These are phyloP conservation scores for Oxygymnocypris stewartii DNA, from an alignment of 2,113 vertebrate species.

Conservation along the genomic window DNA sequence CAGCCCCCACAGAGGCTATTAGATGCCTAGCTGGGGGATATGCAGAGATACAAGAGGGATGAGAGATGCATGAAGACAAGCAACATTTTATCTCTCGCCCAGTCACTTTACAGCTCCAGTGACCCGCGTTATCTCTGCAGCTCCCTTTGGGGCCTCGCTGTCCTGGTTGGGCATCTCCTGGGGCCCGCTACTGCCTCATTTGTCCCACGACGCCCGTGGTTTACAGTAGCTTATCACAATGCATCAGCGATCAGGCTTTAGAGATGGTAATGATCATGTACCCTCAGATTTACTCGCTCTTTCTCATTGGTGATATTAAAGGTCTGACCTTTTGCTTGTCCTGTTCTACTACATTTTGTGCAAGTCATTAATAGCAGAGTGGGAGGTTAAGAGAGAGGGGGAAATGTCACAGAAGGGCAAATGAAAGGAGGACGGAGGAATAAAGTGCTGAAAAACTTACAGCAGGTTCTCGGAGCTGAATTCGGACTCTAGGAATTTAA, in stretches of 20 bases:
- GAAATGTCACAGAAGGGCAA: not conserved
- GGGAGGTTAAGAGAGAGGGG: not conserved
- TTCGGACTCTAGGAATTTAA: constrained; percentile 96
- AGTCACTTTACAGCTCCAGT: constrained; percentile 37
- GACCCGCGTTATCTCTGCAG: constrained; percentile 48
- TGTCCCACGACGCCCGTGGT: not conserved
- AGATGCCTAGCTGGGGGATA: constrained; percentile 32
- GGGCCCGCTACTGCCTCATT: constrained; percentile 10
- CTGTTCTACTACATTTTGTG: constrained; percentile 34
- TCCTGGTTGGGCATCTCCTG: constrained; percentile 35
- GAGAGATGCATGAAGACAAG: constrained; percentile 44
- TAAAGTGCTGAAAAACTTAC: constrained; percentile 69
- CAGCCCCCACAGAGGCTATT: constrained; percentile 41
- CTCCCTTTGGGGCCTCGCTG: constrained; percentile 47
- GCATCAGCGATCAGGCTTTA: not conserved
- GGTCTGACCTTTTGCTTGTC: constrained; percentile 17
- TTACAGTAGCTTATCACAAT: constrained; percentile 11
- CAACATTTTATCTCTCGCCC: constrained; percentile 41
- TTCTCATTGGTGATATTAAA: not conserved
- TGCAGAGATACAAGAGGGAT: constrained; percentile 2
- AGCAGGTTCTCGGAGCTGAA: constrained; percentile 99
- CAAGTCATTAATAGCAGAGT: constrained; percentile 3
- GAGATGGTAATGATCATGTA: constrained; percentile 2
- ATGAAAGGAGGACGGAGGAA: not conserved
- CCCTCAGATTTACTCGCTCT: not conserved